Base-by-base conservation (phyloP, 2,888 invertebrate genomes). In the Synanthedon andrenaeformis region DNA sequence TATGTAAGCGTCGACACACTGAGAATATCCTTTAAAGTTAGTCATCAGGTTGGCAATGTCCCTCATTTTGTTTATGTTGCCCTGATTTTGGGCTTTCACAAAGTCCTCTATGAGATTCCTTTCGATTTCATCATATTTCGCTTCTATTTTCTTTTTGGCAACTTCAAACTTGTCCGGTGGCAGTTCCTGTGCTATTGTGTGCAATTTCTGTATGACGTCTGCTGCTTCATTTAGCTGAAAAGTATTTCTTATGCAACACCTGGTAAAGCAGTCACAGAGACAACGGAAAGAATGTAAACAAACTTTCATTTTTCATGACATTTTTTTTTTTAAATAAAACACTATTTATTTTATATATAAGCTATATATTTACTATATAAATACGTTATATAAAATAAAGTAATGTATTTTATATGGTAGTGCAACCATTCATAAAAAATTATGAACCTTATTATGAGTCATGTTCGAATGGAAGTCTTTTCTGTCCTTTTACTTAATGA, bases 1-100 rank as follows among this genome's bases (percentile, higher is more conserved):
- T 67, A 99, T 98, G 73, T 95, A 99, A 0, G 97, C 96, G 87
- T 99, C 96, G 52, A 99, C 92, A 80, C 98, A 99, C 63, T 97
- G 95, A 0, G 96, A 94, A 79, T 98, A 99, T 1, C 97, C 96
- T 86, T 98, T 98, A 72, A 99, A 99, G 70, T 98, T 96, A 0
- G 96, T 95, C 66, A 99, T 88, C 51, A 98, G 94, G 53, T 91
- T 91, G 0, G 99, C 98, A 59, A 98, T 92, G 66, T 96, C 94
- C 69, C 95, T 97, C 98, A 99, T 99, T 66, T 94, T 91, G 42
- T 90, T 89, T 61, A 93, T 91, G 72, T 98, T 95, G 61, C 94
- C 94, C 57, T 92, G 91, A 59, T 93, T 92, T 71, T 98, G 97
- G 0, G 97, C 96, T 55, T 92, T 91, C 0, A 94, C 94, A 87